Percentiles rank a stretch among this genome's conserved stretches.
Evolutionary conservation across 1,140 invertebrate species (phyloP).

Genomic region (Ceratosolen solmsi): DNA sequence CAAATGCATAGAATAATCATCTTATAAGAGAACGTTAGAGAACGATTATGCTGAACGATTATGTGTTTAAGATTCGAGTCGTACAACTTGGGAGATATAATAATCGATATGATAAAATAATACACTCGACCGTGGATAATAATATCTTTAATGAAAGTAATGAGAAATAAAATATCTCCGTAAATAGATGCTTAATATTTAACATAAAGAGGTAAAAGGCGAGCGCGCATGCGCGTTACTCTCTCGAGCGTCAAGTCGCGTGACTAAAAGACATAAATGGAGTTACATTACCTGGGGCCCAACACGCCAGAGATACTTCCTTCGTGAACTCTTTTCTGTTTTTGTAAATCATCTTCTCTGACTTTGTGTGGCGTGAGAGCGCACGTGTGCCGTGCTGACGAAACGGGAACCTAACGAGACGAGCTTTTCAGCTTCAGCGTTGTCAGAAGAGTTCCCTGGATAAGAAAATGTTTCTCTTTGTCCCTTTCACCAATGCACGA

Average conservation of each 20-base stretch:
- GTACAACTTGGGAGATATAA: too few relatives aligned
- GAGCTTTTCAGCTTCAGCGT: background rate
- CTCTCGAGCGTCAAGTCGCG: slow-evolving; percentile 49
- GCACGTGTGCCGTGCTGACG: background rate
- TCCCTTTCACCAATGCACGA: background rate
- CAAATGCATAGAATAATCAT: too few relatives aligned
- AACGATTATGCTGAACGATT: too few relatives aligned
- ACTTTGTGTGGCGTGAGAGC: too few relatives aligned
- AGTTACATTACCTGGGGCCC: slow-evolving; percentile 41
- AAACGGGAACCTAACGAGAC: background rate
- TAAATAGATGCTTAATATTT: slow-evolving; percentile 62
- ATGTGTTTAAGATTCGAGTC: too few relatives aligned
- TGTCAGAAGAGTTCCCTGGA: background rate
- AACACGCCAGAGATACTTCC: background rate
- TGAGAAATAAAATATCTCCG: too few relatives aligned
- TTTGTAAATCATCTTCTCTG: background rate
- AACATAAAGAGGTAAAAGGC: slow-evolving; percentile 53
- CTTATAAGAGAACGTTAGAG: too few relatives aligned
- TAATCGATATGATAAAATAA: too few relatives aligned
- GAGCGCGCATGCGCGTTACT: slow-evolving; percentile 46
- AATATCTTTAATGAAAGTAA: too few relatives aligned
- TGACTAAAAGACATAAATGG: slow-evolving; percentile 53
- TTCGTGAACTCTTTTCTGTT: background rate
- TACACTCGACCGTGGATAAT: too few relatives aligned
- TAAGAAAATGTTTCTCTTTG: background rate